phyloP scores from a whole-genome alignment of 2,797 vertebrate genomes.

The Harpagifer antarcticus region DNA sequence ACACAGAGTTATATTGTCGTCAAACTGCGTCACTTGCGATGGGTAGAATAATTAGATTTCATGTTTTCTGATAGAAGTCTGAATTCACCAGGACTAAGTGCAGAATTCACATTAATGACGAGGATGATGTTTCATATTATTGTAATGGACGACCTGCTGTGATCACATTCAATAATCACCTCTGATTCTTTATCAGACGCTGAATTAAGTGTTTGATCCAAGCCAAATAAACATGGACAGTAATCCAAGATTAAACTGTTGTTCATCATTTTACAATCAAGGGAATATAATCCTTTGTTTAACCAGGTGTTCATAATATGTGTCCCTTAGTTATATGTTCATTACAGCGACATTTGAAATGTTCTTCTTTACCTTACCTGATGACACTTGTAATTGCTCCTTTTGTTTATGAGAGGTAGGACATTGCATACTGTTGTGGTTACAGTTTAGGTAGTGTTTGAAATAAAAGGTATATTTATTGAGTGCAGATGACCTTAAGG shows the following conservation, averaged over 20 bases:
- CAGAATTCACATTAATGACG: conserved; percentile 20
- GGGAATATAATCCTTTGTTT: not conserved
- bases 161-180: conserved; percentile 37
- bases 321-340: not conserved
- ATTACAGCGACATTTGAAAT: not conserved
- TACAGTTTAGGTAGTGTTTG: conserved; percentile 1
- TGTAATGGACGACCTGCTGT: conserved; percentile 46
- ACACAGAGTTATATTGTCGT: not conserved
- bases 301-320: not conserved
- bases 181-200: conserved; percentile 47
- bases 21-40: not conserved
- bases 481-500: not conserved
- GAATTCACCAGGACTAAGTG: not conserved
- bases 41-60: not conserved
- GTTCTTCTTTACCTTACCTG: not conserved
- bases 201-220: conserved; percentile 49
- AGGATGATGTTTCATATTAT: conserved; percentile 55
- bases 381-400: conserved; percentile 5
- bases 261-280: not conserved
- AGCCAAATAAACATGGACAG: conserved; percentile 25
- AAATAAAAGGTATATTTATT: conserved; percentile 21
- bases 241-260: conserved; percentile 60
- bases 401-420: not conserved
- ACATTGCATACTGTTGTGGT: not conserved
- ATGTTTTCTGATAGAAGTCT: not conserved